Percentiles rank a stretch among this genome's conserved stretches.
phyloP scores from a whole-genome alignment of 2,797 vertebrate genomes.

The Melanotaenia parkinsoni region DNA sequence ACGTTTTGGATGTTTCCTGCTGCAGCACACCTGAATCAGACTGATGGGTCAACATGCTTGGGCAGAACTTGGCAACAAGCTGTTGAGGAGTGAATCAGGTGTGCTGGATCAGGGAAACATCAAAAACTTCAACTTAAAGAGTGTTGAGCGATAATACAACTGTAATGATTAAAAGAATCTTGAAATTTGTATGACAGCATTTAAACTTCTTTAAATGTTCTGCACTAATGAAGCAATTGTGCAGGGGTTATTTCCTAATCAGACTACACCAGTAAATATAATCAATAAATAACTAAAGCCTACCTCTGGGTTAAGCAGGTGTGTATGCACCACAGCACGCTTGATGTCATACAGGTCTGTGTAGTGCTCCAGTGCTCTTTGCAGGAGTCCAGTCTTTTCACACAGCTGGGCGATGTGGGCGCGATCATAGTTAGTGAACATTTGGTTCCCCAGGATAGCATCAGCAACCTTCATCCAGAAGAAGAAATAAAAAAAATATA shows the following conservation, averaged over 20 bases:
- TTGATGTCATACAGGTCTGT: conserved; percentile 97
- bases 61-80: too few species aligned
- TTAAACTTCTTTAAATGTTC: background rate
- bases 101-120: too few species aligned
- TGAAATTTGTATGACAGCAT: background rate
- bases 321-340: conserved; percentile 94
- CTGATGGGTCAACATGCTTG: too few species aligned
- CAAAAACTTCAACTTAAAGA: too few species aligned
- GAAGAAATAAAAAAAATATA: conserved; percentile 2
- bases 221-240: background rate
- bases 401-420: conserved; percentile 96
- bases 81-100: too few species aligned
- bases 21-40: too few species aligned
- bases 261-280: background rate
- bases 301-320: conserved; percentile 97
- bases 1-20: too few species aligned
- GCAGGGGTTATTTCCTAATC: background rate
- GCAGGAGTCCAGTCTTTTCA: conserved; percentile 94
- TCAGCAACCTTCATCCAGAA: conserved; percentile 88
- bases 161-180: background rate
- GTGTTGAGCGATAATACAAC: background rate
- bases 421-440: conserved; percentile 97
- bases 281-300: background rate
- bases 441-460: conserved; percentile 96
- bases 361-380: conserved; percentile 95